These are phyloP conservation scores for Pollenia labialis DNA, from an alignment of 2,888 invertebrate species.

Conservation along the genomic window DNA sequence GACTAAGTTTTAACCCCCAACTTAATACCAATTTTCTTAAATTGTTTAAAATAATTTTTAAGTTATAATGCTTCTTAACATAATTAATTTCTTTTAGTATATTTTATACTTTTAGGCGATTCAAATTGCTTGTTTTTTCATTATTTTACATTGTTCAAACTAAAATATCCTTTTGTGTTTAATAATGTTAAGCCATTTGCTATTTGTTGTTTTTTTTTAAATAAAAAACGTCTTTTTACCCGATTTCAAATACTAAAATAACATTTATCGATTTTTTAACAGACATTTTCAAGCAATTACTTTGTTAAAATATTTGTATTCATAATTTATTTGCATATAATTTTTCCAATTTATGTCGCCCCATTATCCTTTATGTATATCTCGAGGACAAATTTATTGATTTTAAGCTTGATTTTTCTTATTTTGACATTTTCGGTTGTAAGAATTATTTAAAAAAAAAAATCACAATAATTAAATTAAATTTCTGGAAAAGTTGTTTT, in stretches of 20 bases:
- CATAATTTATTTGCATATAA: constrained; percentile 43
- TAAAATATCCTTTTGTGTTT: constrained; percentile 42
- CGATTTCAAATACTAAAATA: constrained; percentile 15
- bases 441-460: background rate
- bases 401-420: background rate
- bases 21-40: no score
- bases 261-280: constrained; percentile 31
- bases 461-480: constrained; percentile 12
- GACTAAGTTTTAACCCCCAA: no score
- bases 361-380: constrained; percentile 16
- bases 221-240: background rate
- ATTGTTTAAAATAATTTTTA: no score
- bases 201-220: background rate
- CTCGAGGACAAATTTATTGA: constrained; percentile 6
- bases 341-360: constrained; percentile 13
- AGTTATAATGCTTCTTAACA: no score
- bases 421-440: background rate
- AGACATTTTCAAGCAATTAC: no score
- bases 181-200: background rate
- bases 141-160: background rate
- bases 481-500: background rate
- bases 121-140: background rate
- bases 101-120: background rate
- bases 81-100: no score
- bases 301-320: no score